These are phyloP conservation scores for Andrena dorsata DNA, from an alignment of 2,888 invertebrate genomes.

Conservation along the genomic window DNA sequence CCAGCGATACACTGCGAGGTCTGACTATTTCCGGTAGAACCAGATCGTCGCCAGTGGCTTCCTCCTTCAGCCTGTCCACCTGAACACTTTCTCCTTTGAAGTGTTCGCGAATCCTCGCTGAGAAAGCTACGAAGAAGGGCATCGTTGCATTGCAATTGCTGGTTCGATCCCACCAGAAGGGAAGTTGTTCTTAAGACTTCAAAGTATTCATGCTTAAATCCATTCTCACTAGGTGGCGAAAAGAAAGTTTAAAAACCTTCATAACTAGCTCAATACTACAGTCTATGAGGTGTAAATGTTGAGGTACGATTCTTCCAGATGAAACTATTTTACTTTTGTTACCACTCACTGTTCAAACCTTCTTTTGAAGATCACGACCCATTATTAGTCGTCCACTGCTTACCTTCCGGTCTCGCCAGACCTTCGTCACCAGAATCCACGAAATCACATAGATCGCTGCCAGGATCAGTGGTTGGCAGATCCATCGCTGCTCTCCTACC, in stretches of 20 bases:
- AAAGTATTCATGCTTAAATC: no score
- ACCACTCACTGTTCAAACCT: neutral
- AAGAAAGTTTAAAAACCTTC: no score
- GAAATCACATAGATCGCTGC: constrained; percentile 86
- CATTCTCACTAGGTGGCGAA: no score
- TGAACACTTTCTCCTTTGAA: constrained; percentile 19
- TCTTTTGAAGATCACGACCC: neutral
- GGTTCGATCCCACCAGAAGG: no score
- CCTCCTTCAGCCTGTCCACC: constrained; percentile 24
- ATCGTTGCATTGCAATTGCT: no score
- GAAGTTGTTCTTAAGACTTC: no score
- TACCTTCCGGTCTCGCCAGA: constrained; percentile 57
- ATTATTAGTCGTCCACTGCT: no score
- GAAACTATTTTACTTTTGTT: no score
- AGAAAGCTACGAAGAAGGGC: neutral
- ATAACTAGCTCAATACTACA: no score
- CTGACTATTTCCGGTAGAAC: constrained; percentile 76
- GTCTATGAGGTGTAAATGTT: no score
- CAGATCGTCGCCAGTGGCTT: constrained; percentile 38
- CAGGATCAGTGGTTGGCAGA: constrained; percentile 89
- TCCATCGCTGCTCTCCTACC: constrained; percentile 85
- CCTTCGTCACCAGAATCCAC: constrained; percentile 88
- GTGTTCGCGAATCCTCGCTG: constrained; percentile 18
- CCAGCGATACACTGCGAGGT: constrained; percentile 78
- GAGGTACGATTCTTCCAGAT: no score